phyloP scores from a whole-genome alignment of 2,113 vertebrate genomes.

The Daphoenositta chrysoptera region DNA sequence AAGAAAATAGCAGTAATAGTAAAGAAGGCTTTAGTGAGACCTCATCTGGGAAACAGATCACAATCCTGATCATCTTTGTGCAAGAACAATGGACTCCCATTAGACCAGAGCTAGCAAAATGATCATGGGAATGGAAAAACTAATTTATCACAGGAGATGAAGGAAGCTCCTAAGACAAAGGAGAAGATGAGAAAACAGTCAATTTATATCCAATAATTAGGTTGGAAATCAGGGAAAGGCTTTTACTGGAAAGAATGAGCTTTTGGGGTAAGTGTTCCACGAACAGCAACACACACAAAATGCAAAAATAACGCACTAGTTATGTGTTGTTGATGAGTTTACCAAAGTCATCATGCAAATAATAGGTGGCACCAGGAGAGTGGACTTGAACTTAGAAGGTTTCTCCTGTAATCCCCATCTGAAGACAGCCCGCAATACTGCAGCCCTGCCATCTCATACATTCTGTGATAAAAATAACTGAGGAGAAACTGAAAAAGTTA shows the following conservation, averaged over 20 bases:
- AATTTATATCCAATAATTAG: neutral
- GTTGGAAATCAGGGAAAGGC: neutral
- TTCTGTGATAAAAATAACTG: neutral
- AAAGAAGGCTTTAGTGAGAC: neutral
- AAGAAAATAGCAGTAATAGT: neutral
- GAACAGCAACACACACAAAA: neutral
- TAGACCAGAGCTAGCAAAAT: neutral
- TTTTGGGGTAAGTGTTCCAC: neutral
- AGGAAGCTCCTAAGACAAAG: neutral
- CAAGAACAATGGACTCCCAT: neutral
- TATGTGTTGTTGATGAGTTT: neutral
- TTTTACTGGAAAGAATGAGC: neutral
- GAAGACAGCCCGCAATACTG: neutral
- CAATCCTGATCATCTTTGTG: neutral
- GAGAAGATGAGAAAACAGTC: neutral
- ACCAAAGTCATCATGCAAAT: neutral
- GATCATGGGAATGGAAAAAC: neutral
- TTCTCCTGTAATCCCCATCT: neutral
- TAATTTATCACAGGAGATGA: neutral
- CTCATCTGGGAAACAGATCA: neutral
- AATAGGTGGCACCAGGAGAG: neutral
- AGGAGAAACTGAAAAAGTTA: neutral
- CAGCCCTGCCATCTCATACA: neutral
- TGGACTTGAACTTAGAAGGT: neutral
- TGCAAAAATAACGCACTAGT: neutral